Base-by-base conservation (phyloP, 2,888 invertebrate species). In the Calameuta idolon region DNA sequence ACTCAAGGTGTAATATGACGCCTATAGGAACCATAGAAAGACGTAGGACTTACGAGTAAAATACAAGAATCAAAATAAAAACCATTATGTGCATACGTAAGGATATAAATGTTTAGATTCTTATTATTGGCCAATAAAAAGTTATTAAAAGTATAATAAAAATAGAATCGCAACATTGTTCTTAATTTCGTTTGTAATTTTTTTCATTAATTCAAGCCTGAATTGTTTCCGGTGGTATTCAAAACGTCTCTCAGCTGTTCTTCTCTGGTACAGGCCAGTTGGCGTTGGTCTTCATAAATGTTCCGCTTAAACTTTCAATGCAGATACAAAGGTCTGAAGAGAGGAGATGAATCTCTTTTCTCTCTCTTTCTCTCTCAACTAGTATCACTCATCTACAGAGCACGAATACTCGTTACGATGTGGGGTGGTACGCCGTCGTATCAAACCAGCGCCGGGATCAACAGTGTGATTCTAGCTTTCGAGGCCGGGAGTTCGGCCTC, bases 401-500 rank as follows among this genome's bases (percentile, higher is more conserved):
- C 71, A 34, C 31, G 31, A 71, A 71, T 71, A 23, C 12, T 23
- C 4, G 12, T 31, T 34, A 71, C 9, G 33, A 82, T 78, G 84
- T 82, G 83, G 81, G 84, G 87, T 87, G 84, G 82, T 80, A 84
- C 82, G 86, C 81, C 80, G 80, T 83, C 79, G 87, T 85, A 80
- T 81, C 87, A 85, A 85, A 86, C 83, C 83, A 83, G 84, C 86
- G 79, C 75, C 75, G 73, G 81, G 82, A 85, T 87, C 87, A 87
- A 85, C 88, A 90, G 90, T 90, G 87, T 82, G 85, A 82, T 85
- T 82, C 83, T 84, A 88, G 85, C 90, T 88, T 82, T 84, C 85
- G 88, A 85, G 85, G 87, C 85, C 85, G 87, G 84, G 88, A 87
- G 88, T 86, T 88, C 88, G 87, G 84, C 86, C 83, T 84, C 83